Conservation (phyloP, 2,888 invertebrate genomes). For the Tholera decimalis region DNA sequence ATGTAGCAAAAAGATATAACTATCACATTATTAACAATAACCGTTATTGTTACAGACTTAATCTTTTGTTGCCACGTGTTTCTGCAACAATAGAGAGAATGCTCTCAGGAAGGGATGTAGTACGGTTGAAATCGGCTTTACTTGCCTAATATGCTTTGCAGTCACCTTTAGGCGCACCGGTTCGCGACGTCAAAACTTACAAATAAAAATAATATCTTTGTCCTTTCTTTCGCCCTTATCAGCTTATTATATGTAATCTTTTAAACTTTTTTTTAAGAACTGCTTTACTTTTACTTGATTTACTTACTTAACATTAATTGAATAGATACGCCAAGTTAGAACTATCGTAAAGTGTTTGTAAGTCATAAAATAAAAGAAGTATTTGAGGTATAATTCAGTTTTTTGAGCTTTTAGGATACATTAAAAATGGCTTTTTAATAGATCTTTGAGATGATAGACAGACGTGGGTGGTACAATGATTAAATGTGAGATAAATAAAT, state of each 20-base stretch:
- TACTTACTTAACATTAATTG: slow-evolving; percentile 39
- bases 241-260: slow-evolving; percentile 39
- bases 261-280: slow-evolving; percentile 17
- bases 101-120: slow-evolving; percentile 74
- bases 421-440: slow-evolving; percentile 20
- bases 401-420: slow-evolving; percentile 43
- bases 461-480: slow-evolving; percentile 4
- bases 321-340: slow-evolving; percentile 36
- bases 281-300: slow-evolving; percentile 33
- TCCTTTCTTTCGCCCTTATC: slow-evolving; percentile 37
- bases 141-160: slow-evolving; percentile 69
- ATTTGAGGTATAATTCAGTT: slow-evolving; percentile 42
- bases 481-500: slow-evolving; percentile 2
- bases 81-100: slow-evolving; percentile 75
- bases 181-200: slow-evolving; percentile 41
- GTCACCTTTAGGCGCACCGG: slow-evolving; percentile 62
- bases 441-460: slow-evolving; percentile 12
- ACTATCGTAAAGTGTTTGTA: slow-evolving; percentile 43
- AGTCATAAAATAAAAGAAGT: slow-evolving; percentile 43
- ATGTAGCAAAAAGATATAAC: slow-evolving; percentile 38
- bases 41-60: slow-evolving; percentile 59
- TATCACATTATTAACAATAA: slow-evolving; percentile 34
- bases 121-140: slow-evolving; percentile 87
- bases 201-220: slow-evolving; percentile 48
- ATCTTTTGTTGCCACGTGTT: slow-evolving; percentile 69